Base-by-base conservation (phyloP, 2,113 vertebrate species). In the Corvus cornix region DNA sequence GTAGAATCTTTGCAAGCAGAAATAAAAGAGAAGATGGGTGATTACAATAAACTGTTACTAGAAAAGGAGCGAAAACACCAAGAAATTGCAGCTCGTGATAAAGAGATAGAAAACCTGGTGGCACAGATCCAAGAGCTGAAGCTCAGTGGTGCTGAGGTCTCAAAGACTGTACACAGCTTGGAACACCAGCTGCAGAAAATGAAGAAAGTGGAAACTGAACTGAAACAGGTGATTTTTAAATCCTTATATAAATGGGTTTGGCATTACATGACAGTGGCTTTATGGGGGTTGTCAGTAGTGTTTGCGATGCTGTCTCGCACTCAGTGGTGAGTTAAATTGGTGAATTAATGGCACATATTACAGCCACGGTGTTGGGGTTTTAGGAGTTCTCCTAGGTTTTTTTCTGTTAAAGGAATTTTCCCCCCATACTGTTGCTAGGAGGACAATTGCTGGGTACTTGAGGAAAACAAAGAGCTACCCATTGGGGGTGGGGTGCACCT, bases 1-100 rank as follows among this genome's bases (percentile, higher is more conserved):
- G 97, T 99, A 82, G 99, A 99, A 95, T 98, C 96, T 75, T 97
- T 99, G 64, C 98, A 99, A 95, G 97, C 98, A 69, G 97, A 98
- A 82, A 91, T 99, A 77, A 99, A 98, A 97, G 98, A 99, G 92
- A 99, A 98, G 86, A 98, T 95, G 0, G 98, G 99, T 51, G 98
- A 98, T 91, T 98, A 98, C 63, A 98, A 97, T 67, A 97, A 98
- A 17, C 88, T 99, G 87, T 87, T 98, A 17, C 10, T 97, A 48
- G 98, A 98, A 94, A 99, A 98, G 96, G 99, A 99, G 69, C 91
- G 98, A 92, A 98, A 98, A 2, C 98, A 99, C 64, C 97, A 96
- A 22, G 98, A 98, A 48, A 90, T 99, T 20, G 26, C 93, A 24
- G 97, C 98, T 58, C 98, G 98, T 89, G 98, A 99, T 46, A 97